Percentiles rank a stretch among this genome's conserved stretches.
phyloP scores from a whole-genome alignment of 2,888 invertebrate species.

The Pyrocoelia pectoralis region DNA sequence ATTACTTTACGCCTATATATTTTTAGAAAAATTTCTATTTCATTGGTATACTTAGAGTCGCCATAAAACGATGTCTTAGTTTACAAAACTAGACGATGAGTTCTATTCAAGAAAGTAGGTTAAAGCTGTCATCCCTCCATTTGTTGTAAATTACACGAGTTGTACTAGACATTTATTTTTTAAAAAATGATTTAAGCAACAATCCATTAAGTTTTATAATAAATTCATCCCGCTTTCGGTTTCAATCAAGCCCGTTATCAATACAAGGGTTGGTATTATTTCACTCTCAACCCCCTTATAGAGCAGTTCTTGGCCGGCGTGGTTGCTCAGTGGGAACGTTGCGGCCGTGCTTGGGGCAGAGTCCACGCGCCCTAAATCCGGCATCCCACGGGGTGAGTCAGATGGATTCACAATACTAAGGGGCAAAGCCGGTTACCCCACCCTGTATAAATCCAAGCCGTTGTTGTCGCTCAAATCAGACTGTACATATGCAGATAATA shows the following conservation, averaged over 20 bases:
- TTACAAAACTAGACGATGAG: conserved; percentile 22
- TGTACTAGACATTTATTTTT: background rate
- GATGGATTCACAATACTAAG: conserved; percentile 38
- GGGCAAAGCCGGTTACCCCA: conserved; percentile 31
- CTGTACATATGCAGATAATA: conserved; percentile 34
- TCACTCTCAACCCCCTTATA: conserved; percentile 31
- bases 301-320: conserved; percentile 55
- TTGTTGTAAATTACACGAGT: conserved; percentile 27
- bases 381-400: conserved; percentile 45
- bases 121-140: conserved; percentile 24
- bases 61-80: conserved; percentile 35
- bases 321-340: conserved; percentile 62
- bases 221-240: conserved; percentile 35
- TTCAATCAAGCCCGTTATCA: conserved; percentile 37
- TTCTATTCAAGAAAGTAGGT: conserved; percentile 34
- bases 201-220: conserved; percentile 31
- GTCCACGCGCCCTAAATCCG: conserved; percentile 45
- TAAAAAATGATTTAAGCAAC: conserved; percentile 15
- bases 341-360: conserved; percentile 48
- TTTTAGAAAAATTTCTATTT: conserved; percentile 38
- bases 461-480: conserved; percentile 28
- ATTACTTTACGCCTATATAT: conserved; percentile 38
- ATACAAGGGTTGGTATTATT: conserved; percentile 37
- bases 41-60: conserved; percentile 37
- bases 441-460: conserved; percentile 26